These are phyloP conservation scores for Noctua comes DNA, from an alignment of 2,888 invertebrate species.

Conservation along the genomic window DNA sequence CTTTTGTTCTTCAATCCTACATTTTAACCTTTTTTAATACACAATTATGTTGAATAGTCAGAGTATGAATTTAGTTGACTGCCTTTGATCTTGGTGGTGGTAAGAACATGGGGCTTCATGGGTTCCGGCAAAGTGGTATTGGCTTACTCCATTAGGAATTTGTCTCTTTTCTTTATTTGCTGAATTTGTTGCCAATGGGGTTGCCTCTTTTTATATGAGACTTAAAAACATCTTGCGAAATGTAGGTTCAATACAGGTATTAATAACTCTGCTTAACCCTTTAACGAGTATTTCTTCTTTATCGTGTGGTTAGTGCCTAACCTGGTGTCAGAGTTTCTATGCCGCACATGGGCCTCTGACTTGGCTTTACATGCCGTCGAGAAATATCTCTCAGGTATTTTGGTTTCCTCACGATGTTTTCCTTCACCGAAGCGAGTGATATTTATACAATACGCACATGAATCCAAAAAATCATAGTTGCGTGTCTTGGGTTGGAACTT, in stretches of 20 bases:
- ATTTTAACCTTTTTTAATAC: background rate
- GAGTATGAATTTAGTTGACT: background rate
- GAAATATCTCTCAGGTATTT: no score
- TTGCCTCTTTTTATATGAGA: background rate
- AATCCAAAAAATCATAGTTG: no score
- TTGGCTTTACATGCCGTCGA: no score
- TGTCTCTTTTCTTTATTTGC: background rate
- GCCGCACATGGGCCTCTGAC: no score
- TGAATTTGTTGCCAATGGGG: background rate
- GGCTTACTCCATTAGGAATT: background rate
- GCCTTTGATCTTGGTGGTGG: background rate
- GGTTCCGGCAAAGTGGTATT: background rate
- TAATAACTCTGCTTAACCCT: background rate
- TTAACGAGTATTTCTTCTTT: no score
- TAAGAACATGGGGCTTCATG: background rate
- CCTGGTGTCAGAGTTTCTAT: no score
- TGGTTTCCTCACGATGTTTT: no score
- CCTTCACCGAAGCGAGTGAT: no score
- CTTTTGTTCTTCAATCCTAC: background rate
- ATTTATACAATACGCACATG: no score
- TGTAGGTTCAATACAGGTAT: background rate
- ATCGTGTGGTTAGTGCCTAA: no score
- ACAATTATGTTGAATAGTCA: no score
- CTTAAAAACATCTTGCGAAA: background rate
- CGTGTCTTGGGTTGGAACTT: no score